Conservation (phyloP, 2,113 vertebrate species). For the Vidua chalybeata region DNA sequence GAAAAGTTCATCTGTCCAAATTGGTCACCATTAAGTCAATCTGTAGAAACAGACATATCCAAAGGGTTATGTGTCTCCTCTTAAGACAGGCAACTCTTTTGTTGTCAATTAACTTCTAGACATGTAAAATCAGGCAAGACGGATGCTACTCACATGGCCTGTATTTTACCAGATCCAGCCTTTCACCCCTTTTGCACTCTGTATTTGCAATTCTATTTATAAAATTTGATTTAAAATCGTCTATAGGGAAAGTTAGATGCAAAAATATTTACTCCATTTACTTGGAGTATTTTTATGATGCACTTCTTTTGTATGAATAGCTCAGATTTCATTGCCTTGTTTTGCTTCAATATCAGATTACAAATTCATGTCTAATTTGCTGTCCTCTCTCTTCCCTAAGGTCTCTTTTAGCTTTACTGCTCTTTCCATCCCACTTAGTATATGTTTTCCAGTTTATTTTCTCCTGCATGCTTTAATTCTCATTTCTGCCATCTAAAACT, state of each 20-base stretch:
- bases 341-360: conserved; percentile 5
- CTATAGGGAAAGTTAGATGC: background rate
- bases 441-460: conserved; percentile 23
- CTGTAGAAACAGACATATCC: background rate
- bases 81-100: background rate
- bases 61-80: background rate
- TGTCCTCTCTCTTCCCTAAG: conserved; percentile 17
- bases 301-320: background rate
- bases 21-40: background rate
- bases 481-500: background rate
- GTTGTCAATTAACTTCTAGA: background rate
- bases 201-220: background rate
- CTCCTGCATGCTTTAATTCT: conserved; percentile 15
- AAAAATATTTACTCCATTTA: background rate
- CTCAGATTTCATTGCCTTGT: background rate
- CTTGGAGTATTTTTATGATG: background rate
- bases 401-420: conserved; percentile 11
- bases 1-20: background rate
- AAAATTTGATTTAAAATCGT: background rate
- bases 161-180: background rate
- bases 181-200: background rate
- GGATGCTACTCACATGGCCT: background rate
- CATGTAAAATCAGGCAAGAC: background rate
- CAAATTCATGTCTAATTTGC: conserved; percentile 38
- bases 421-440: conserved; percentile 16